phyloP scores from a whole-genome alignment of 2,888 invertebrate species.

The Clitarchus hookeri region DNA sequence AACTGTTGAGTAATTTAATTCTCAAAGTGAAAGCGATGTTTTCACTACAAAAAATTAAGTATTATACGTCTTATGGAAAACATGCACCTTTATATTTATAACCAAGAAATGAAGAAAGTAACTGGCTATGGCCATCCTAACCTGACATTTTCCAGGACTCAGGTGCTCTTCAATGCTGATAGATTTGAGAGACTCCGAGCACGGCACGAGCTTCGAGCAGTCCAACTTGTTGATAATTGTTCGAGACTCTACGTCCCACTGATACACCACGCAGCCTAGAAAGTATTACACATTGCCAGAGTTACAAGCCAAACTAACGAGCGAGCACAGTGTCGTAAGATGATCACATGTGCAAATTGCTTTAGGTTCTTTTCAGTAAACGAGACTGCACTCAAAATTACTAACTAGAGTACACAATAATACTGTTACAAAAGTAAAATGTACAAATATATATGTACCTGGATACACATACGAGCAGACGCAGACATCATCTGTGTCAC shows the following conservation, averaged over 20 bases:
- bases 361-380: too few species aligned
- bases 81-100: too few species aligned
- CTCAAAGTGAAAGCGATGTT: too few species aligned
- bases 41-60: too few species aligned
- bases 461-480: slow-evolving; percentile 86
- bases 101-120: too few species aligned
- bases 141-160: slow-evolving; percentile 76
- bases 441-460: slow-evolving; percentile 54
- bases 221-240: slow-evolving; percentile 79
- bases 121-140: slow-evolving; percentile 51
- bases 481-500: slow-evolving; percentile 49
- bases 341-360: too few species aligned
- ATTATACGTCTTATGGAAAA: too few species aligned
- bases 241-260: slow-evolving; percentile 76
- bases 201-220: slow-evolving; percentile 89
- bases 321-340: too few species aligned
- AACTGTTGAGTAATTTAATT: too few species aligned
- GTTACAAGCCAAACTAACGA: too few species aligned
- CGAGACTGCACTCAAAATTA: not conserved
- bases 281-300: not conserved
- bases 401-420: not conserved
- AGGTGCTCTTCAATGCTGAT: slow-evolving; percentile 88
- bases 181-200: slow-evolving; percentile 89
- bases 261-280: slow-evolving; percentile 81
- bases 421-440: not conserved